Evolutionary conservation across 2,113 vertebrate species (phyloP).

Genomic region (Dicrurus megarhynchus): DNA sequence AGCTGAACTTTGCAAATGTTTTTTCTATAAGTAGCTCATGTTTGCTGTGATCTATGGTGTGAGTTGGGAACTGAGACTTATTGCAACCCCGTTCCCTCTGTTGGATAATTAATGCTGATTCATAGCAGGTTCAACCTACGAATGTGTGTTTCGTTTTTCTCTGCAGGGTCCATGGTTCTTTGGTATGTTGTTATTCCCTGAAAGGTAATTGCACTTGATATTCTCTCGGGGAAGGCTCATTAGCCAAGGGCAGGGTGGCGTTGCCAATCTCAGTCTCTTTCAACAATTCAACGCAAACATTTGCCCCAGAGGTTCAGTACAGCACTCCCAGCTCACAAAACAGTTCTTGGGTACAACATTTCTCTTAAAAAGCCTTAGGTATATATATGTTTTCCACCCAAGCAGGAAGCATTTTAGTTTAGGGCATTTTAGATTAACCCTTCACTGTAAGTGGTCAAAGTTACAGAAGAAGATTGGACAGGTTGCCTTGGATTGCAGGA

Average conservation of each 20-base stretch:
- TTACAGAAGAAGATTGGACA: neutral
- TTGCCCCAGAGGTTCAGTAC: constrained; percentile 47
- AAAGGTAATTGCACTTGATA: constrained; percentile 70
- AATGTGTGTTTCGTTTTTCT: constrained; percentile 57
- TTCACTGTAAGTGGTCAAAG: neutral
- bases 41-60: constrained; percentile 48
- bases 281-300: constrained; percentile 52
- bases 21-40: constrained; percentile 14
- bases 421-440: neutral
- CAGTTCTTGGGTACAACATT: neutral
- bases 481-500: neutral
- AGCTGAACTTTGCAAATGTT: constrained; percentile 7
- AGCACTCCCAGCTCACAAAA: neutral
- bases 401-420: neutral
- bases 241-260: constrained; percentile 50
- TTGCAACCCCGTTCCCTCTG: constrained; percentile 35
- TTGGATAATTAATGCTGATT: constrained; percentile 69
- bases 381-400: neutral
- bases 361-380: neutral
- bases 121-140: constrained; percentile 52
- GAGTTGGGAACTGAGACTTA: constrained; percentile 54
- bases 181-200: constrained; percentile 59
- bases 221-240: constrained; percentile 54
- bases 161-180: constrained; percentile 45
- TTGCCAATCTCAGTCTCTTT: constrained; percentile 55